Evolutionary conservation across 2,888 invertebrate species (phyloP), one percentile per base, ranked within the genome.

Genomic region (Microplitis manilae): DNA sequence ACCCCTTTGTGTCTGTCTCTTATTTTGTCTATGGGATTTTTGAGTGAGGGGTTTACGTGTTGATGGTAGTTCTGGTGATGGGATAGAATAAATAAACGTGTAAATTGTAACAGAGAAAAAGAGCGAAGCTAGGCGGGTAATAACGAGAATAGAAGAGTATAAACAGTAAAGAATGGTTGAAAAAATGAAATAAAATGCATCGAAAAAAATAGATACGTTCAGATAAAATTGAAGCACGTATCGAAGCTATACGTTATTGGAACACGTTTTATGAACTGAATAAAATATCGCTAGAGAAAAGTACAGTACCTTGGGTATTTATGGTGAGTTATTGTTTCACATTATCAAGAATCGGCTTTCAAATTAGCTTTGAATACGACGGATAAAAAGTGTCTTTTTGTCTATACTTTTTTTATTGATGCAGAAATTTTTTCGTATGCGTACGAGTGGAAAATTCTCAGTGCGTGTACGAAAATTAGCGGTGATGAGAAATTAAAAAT

Each of bases 211-310:
- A 50, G 13, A 50, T 50, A 50, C 75, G 81, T 78, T 82, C 82
- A 80, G 84, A 85, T 85, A 85, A 86, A 87, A 86, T 86, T 85
- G 86, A 85, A 85, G 85, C 87, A 86, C 86, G 86, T 87, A 85
- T 77, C 79, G 82, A 80, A 77, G 81, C 83, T 84, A 86, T 86
- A 84, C 85, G 84, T 86, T 86, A 85, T 84, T 82, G 84, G 84
- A 84, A 85, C 83, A 84, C 85, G 85, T 86, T 87, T 87, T 86
- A 86, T 86, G 86, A 86, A 86, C 86, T 86, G 86, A 86, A 87
- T 87, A 86, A 87, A 86, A 85, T 86, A 86, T 86, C 84, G 85
- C 84, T 84, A 79, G 65, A 77, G 73, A 68, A 68, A 69, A 79
- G 81, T 82, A 86, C 86, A 87, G 85, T 85, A 80, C 85, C 83